Evolutionary conservation across 2,797 vertebrate species (phyloP), one percentile per base, ranked within the genome.

Genomic region (Sibirionetta formosa): DNA sequence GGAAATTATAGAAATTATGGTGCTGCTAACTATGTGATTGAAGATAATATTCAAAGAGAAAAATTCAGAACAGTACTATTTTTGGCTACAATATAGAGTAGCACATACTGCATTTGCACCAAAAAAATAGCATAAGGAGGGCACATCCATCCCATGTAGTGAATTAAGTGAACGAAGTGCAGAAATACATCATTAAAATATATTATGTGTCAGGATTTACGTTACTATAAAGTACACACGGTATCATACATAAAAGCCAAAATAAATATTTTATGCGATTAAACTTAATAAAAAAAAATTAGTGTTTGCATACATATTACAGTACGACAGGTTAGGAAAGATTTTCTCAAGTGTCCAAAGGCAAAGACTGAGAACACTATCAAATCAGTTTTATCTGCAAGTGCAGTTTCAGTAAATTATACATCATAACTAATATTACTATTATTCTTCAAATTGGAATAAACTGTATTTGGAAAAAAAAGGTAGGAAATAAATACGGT

Each of bases 141-240:
- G 46, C 2, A 85, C 1, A 85, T 44, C 2, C 0, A 0, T 66
- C 60, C 48, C 46, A 40, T 16, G 23, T 20, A 50, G 48, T 24
- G 23, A 50, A 50, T 13, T 50, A 50, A 50, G 23, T 24, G 48
- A 50, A 50, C 24, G 7, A 73, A 76, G 2, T 11, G 19, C 33
- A 80, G 14, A 90, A 82, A 70, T 7, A 20, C 2, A n/a, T 15
- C 13, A 44, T 10, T 51, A 8, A 79, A 79, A 8, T 24, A 81
- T 29, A 33, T 24, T 71, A 64, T 29, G n/a, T 12, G 2, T 5
- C 54, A 82, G 11, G 24, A 73, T 42, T 87, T 54, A 1, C 50
- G 31, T 40, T 73, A 80, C 71, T 64, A 31, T 13, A 33, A 68
- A 72, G 40, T 27, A 40, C 5, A 66, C 7, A 33, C 16, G 29